These are phyloP conservation scores for Hucho hucho DNA, from an alignment of 2,113 vertebrate species.

Conservation along the genomic window DNA sequence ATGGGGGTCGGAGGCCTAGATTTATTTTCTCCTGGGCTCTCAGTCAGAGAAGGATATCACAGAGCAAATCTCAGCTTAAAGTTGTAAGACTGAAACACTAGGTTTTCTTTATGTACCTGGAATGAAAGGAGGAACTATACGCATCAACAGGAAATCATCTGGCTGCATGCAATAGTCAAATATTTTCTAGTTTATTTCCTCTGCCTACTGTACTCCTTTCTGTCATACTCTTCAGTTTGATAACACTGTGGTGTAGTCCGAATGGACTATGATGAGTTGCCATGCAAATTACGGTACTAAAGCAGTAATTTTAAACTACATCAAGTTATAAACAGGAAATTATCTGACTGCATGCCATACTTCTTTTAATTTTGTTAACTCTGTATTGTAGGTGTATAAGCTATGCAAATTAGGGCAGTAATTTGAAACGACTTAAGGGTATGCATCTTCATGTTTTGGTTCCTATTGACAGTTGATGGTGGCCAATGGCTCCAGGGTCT, in stretches of 20 bases:
- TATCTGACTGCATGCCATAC: slow-evolving; percentile 12
- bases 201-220: no score
- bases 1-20: slow-evolving; percentile 50
- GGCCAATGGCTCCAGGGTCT: slow-evolving; percentile 6
- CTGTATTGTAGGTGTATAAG: no score
- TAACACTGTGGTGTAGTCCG: no score
- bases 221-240: no score
- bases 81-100: neutral
- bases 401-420: no score
- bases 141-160: no score
- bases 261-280: no score
- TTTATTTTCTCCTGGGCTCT: slow-evolving; percentile 48
- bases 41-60: slow-evolving; percentile 21
- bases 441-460: slow-evolving; percentile 10
- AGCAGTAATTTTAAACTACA: no score
- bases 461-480: slow-evolving; percentile 18
- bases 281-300: no score
- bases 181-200: no score
- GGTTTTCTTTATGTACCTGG: neutral
- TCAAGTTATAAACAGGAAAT: slow-evolving; percentile 3
- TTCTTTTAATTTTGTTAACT: neutral
- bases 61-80: slow-evolving; percentile 26
- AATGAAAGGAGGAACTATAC: neutral
- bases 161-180: no score
- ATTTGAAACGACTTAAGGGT: no score